Base-by-base conservation (phyloP, 2,797 vertebrate species). In the Pipistrellus pygmaeus region DNA sequence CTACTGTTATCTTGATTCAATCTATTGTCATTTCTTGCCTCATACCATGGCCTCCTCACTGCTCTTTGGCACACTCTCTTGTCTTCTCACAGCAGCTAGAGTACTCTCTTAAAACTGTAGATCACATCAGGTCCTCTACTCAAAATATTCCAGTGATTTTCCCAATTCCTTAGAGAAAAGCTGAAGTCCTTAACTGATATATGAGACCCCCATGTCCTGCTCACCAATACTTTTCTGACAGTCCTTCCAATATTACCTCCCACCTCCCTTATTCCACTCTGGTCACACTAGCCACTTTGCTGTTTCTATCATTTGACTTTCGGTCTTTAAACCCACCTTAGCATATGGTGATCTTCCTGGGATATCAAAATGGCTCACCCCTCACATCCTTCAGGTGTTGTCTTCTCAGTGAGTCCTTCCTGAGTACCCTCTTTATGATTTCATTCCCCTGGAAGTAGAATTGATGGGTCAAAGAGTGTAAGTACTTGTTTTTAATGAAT, bases 401-500 rank as follows among this genome's bases (percentile, higher is more conserved):
- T 30, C 41, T 57, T 72, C 46, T n/a, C 32, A 53, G 4, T 10
- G 8, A 55, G 20, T 82, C 8, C 38, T 82, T 88, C 35, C 73
- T 53, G 20, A 53, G 17, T n/a, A 30, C 10, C 6, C 18, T 86
- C 57, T 76, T 66, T 62, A 91, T 41, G 76, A 60, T 51, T 18
- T 0, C 8, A 35, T 46, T 75, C 32, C 32, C 30, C 46, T 71
- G 55, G 44, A 87, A 66, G 48, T 48, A 27, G 55, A 69, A 80
- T 20, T 44, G 55, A 72, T 55, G 32, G 0, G 27, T 77, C 68
- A n/a, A 77, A 88, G 32, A 35, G 3, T 13, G n/a, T 30, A 38
- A 53, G n/a, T 35, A 86, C 86, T 80, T 89, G 32, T 76, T 92
- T 92, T 84, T 77, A 62, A 76, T 66, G 73, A 83, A 46, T 80